Percentiles rank a stretch among this genome's conserved stretches.
Conservation (phyloP, 2,888 invertebrate genomes). For the Harpagoxenus sublaevis region DNA sequence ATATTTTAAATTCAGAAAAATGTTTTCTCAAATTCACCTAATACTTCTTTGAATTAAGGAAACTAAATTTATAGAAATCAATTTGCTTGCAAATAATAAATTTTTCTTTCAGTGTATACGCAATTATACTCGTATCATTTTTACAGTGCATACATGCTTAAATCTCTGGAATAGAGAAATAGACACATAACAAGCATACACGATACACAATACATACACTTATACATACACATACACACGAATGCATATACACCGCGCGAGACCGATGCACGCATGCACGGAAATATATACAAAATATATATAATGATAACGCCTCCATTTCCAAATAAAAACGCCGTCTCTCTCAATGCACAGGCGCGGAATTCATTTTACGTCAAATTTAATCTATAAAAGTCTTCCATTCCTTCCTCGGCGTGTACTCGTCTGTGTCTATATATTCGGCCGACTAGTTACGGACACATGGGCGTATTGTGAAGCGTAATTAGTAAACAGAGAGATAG, state of each 20-base stretch:
- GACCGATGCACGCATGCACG: neutral
- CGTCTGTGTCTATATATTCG: constrained; percentile 68
- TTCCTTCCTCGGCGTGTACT: constrained; percentile 73
- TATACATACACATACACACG: no score
- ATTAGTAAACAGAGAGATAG: constrained; percentile 38
- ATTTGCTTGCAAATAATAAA: no score
- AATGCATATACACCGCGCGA: neutral
- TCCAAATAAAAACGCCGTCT: constrained; percentile 16
- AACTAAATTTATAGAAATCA: no score
- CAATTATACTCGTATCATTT: constrained; percentile 28
- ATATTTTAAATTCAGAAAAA: no score
- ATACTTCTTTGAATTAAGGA: no score
- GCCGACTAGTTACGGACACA: constrained; percentile 59
- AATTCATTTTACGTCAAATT: constrained; percentile 75
- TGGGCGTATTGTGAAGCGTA: constrained; percentile 42
- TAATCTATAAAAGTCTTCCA: constrained; percentile 81
- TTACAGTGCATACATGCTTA: neutral
- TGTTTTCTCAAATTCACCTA: no score
- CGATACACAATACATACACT: neutral
- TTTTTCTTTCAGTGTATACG: no score
- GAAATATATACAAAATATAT: constrained; percentile 28
- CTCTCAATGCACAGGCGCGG: constrained; percentile 36
- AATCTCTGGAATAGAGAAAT: constrained; percentile 4
- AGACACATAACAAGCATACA: neutral
- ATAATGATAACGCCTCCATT: constrained; percentile 7